Conservation (phyloP, 2,888 invertebrate species). For the Sinopyrophorus schimmeli region DNA sequence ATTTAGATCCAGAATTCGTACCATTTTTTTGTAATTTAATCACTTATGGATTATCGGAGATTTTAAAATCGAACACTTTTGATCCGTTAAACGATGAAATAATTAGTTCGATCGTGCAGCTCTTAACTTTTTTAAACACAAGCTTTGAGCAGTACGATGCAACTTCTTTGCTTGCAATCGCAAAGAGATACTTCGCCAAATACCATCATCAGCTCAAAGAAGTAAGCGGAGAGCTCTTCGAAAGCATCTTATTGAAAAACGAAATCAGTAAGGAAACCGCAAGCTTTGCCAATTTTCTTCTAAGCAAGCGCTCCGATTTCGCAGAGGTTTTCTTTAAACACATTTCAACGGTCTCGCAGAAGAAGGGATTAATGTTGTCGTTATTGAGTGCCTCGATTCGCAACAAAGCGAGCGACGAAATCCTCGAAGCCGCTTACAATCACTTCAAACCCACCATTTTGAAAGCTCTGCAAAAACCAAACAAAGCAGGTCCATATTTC, state of each 20-base stretch:
- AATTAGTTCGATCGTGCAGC: constrained; percentile 34
- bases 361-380: constrained; percentile 67
- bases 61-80: constrained; percentile 24
- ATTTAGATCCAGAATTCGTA: constrained; percentile 12
- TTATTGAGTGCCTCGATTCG: constrained; percentile 59
- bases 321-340: constrained; percentile 57
- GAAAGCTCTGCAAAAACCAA: constrained; percentile 69
- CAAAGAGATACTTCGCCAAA: constrained; percentile 62
- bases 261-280: constrained; percentile 62
- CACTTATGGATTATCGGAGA: constrained; percentile 37
- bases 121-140: constrained; percentile 33
- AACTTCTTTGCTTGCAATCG: constrained; percentile 59
- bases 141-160: constrained; percentile 43
- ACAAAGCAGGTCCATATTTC: constrained; percentile 69
- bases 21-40: constrained; percentile 22
- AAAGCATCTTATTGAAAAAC: constrained; percentile 58
- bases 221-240: constrained; percentile 60
- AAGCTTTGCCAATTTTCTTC: constrained; percentile 61
- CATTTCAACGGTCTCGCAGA: constrained; percentile 58
- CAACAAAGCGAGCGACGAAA: constrained; percentile 54
- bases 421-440: constrained; percentile 61
- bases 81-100: constrained; percentile 35
- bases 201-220: constrained; percentile 64
- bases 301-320: constrained; percentile 59
- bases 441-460: constrained; percentile 66